phyloP scores from a whole-genome alignment of 1,140 invertebrate species.

The Scaptomyza hsui region DNA sequence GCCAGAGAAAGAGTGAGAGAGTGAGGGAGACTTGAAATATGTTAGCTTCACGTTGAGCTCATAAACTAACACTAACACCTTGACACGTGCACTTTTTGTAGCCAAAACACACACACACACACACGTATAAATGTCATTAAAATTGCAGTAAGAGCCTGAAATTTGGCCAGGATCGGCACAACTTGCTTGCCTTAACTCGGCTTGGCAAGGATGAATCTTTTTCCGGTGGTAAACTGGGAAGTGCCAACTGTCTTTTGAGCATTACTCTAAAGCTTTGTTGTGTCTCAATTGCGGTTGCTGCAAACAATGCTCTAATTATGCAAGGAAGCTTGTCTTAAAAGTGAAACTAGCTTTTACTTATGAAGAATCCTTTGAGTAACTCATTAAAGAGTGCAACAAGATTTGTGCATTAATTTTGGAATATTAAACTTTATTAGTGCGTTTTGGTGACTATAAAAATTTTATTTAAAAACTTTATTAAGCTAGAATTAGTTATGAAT shows the following conservation, averaged over 20 bases:
- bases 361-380: not conserved
- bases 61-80: constrained; percentile 82
- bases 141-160: constrained; percentile 77
- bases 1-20: not conserved
- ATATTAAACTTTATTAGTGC: not conserved
- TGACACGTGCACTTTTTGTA: constrained; percentile 79
- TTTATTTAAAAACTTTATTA: not conserved
- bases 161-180: constrained; percentile 57
- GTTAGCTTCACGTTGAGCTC: constrained; percentile 81
- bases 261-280: not conserved
- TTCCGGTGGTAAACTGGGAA: not conserved
- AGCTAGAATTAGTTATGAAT: not conserved
- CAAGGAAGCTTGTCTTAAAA: not conserved
- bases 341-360: not conserved
- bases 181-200: constrained; percentile 26
- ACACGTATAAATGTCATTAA: constrained; percentile 73
- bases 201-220: constrained; percentile 70
- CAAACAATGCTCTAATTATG: not conserved
- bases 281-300: not conserved
- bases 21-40: constrained; percentile 70
- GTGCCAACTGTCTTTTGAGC: constrained; percentile 17
- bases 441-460: not conserved
- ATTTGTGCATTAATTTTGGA: not conserved
- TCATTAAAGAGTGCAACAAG: not conserved
- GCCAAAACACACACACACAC: constrained; percentile 44